These are phyloP conservation scores for Hippocampus abdominalis DNA, from an alignment of 2,113 vertebrate genomes.

Conservation along the genomic window DNA sequence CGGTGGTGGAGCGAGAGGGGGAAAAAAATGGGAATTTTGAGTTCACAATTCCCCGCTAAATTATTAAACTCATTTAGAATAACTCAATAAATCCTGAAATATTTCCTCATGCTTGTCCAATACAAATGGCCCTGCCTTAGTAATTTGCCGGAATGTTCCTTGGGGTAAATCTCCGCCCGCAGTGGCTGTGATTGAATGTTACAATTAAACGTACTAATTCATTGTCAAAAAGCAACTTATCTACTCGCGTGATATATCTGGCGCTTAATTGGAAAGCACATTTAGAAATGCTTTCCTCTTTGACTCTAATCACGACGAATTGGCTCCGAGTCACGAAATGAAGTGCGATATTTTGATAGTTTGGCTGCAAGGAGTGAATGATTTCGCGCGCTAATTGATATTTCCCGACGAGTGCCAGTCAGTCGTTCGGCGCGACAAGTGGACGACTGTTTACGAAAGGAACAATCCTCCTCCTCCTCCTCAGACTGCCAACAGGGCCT, in stretches of 20 bases:
- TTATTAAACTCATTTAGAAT: slow-evolving; percentile 68
- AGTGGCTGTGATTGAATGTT: slow-evolving; percentile 68
- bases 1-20: neutral
- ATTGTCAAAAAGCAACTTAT: slow-evolving; percentile 72
- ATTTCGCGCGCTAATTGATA: slow-evolving; percentile 73
- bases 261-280: slow-evolving; percentile 64
- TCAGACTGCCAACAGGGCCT: slow-evolving; percentile 13
- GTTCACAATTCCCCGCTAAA: slow-evolving; percentile 58
- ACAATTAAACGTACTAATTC: slow-evolving; percentile 72
- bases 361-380: slow-evolving; percentile 59
- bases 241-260: slow-evolving; percentile 68
- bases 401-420: slow-evolving; percentile 30
- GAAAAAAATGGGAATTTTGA: slow-evolving; percentile 16
- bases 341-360: slow-evolving; percentile 57
- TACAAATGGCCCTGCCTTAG: slow-evolving; percentile 59
- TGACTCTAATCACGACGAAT: slow-evolving; percentile 55
- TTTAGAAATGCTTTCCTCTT: slow-evolving; percentile 56
- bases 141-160: slow-evolving; percentile 63
- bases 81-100: slow-evolving; percentile 68
- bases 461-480: neutral
- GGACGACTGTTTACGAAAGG: neutral
- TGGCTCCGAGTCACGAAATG: slow-evolving; percentile 51
- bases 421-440: neutral
- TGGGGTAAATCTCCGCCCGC: slow-evolving; percentile 47
- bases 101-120: slow-evolving; percentile 70